Evolutionary conservation across 2,113 vertebrate genomes (phyloP).

Genomic region (Atlantisia rogersi): DNA sequence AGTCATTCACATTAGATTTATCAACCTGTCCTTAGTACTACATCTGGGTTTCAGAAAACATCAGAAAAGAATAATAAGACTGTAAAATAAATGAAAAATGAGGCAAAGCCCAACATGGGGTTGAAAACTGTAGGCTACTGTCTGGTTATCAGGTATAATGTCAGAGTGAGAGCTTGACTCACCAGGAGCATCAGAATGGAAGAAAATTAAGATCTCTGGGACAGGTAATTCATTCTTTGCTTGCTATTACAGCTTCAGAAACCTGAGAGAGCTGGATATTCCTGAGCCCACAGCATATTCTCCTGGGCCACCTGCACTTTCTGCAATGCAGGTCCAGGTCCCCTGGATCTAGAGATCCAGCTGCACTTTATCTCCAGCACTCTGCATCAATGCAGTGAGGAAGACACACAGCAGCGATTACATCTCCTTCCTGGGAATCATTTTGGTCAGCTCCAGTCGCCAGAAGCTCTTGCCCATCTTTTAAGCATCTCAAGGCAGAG

Average conservation of each 20-base stretch:
- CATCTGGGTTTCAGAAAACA: not conserved
- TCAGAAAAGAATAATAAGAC: not conserved
- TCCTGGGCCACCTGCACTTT: not conserved
- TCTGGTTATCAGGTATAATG: not conserved
- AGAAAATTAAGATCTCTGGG: not conserved
- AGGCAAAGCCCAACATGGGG: not conserved
- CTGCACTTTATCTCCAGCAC: not conserved
- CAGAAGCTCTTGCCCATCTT: not conserved
- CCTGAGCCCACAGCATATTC: not conserved
- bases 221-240: not conserved
- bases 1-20: not conserved
- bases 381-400: not conserved
- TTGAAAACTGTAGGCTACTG: not conserved
- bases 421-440: not conserved
- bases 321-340: conserved; percentile 13
- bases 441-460: not conserved
- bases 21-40: not conserved
- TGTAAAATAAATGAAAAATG: not conserved
- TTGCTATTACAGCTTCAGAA: not conserved
- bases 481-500: not conserved
- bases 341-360: not conserved
- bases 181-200: not conserved
- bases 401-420: not conserved
- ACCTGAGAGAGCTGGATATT: not conserved
- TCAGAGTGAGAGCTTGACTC: not conserved